Percentiles rank a stretch among this genome's conserved stretches.
phyloP scores from a whole-genome alignment of 2,797 vertebrate genomes.

The Spinus pinus region DNA sequence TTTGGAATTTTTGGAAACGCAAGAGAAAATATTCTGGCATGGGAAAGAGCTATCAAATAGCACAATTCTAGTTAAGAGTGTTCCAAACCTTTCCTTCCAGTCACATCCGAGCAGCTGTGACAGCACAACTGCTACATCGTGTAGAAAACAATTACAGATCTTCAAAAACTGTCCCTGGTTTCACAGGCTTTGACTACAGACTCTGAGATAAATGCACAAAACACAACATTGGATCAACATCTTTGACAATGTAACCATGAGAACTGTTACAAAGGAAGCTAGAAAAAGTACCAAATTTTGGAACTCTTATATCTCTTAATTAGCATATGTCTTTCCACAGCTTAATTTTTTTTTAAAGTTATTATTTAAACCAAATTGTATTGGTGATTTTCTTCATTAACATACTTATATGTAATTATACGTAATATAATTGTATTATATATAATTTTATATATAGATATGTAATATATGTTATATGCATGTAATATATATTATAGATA shows the following conservation, averaged over 20 bases:
- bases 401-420: background rate
- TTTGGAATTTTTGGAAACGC: background rate
- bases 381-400: background rate
- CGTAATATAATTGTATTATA: background rate
- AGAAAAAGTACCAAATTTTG: background rate
- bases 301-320: background rate
- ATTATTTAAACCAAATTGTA: background rate
- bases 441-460: background rate
- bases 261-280: background rate
- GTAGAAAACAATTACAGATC: background rate
- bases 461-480: background rate
- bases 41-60: background rate
- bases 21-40: background rate
- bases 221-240: background rate
- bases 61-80: background rate
- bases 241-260: background rate
- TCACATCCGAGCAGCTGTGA: background rate
- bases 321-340: background rate
- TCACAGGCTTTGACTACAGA: background rate
- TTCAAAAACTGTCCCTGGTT: background rate
- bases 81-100: background rate
- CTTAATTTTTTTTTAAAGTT: background rate
- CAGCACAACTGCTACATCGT: background rate
- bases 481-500: too few relatives aligned
- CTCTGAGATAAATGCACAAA: background rate